A percentile compares a stretch with the other conserved stretches of the same genome.
phyloP scores from a whole-genome alignment of 2,797 vertebrate species.

The Falco naumanni region DNA sequence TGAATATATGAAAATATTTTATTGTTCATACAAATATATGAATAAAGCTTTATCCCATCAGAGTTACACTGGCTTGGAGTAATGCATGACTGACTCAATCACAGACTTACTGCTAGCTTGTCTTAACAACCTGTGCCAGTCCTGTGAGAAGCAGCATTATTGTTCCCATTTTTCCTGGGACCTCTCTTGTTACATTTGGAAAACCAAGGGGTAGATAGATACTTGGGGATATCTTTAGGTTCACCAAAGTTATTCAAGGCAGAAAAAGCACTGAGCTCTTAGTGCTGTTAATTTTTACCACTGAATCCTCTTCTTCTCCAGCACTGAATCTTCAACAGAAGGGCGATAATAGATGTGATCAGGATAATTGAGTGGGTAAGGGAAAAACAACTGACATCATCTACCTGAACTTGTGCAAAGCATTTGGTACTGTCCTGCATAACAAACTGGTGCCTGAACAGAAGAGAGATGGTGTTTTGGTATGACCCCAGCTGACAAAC shows the following conservation, averaged over 20 bases:
- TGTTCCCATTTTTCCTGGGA: not conserved
- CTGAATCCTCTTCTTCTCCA: not conserved
- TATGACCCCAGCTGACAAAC: no score
- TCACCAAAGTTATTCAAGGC: not conserved
- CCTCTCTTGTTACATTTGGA: not conserved
- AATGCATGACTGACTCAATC: not conserved
- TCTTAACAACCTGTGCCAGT: not conserved
- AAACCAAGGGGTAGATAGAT: not conserved
- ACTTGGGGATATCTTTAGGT: not conserved
- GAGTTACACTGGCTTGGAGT: not conserved
- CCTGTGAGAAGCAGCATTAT: not conserved
- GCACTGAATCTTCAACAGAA: not conserved
- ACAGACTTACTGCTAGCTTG: not conserved
- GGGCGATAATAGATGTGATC: not conserved
- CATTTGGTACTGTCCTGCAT: no score
- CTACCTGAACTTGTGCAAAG: no score
- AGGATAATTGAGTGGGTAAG: not conserved
- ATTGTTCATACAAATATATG: not conserved
- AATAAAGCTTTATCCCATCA: not conserved
- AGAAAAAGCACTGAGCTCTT: not conserved
- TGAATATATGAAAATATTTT: conserved; percentile 10
- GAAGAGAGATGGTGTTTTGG: no score
- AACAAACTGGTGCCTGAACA: no score
- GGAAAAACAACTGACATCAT: no score
- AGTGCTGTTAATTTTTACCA: not conserved